These are phyloP conservation scores for Drosophila eohydei DNA, from an alignment of 2,888 invertebrate genomes.

Conservation along the genomic window DNA sequence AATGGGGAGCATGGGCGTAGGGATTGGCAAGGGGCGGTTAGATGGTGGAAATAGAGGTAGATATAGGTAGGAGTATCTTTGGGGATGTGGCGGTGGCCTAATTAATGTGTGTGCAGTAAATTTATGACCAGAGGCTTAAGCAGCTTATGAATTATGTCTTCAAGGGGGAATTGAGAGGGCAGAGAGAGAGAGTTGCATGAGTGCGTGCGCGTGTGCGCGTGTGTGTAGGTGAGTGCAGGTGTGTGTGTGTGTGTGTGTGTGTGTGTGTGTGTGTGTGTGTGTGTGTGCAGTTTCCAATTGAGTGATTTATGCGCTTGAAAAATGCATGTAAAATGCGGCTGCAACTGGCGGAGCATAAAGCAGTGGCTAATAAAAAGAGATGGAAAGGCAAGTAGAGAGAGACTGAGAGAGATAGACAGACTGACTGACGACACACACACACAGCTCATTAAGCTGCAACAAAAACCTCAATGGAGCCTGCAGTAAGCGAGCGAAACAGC, in stretches of 20 bases:
- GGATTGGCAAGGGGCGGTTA: background rate
- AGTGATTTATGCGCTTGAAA: slow-evolving; percentile 77
- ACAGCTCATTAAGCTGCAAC: slow-evolving; percentile 38
- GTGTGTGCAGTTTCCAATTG: slow-evolving; percentile 74
- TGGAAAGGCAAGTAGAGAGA: background rate
- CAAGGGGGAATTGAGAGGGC: background rate
- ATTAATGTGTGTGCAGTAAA: slow-evolving; percentile 74
- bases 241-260: background rate
- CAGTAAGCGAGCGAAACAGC: background rate
- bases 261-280: slow-evolving; percentile 18
- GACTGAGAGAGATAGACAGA: background rate
- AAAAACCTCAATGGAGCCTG: slow-evolving; percentile 26
- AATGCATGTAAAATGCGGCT: slow-evolving; percentile 65
- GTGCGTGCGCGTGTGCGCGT: slow-evolving; percentile 4
- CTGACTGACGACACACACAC: background rate
- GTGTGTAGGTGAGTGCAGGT: slow-evolving; percentile 12
- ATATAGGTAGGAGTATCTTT: slow-evolving; percentile 36
- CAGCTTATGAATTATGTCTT: slow-evolving; percentile 76
- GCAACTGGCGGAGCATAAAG: slow-evolving; percentile 34
- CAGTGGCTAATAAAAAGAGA: slow-evolving; percentile 16
- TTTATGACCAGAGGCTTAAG: slow-evolving; percentile 75
- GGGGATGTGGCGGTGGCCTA: slow-evolving; percentile 58
- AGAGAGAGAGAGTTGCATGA: background rate
- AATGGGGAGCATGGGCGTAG: background rate
- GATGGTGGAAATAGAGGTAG: background rate